Base-by-base conservation (phyloP, 2,888 invertebrate species). In the Hanleya hanleyi region DNA sequence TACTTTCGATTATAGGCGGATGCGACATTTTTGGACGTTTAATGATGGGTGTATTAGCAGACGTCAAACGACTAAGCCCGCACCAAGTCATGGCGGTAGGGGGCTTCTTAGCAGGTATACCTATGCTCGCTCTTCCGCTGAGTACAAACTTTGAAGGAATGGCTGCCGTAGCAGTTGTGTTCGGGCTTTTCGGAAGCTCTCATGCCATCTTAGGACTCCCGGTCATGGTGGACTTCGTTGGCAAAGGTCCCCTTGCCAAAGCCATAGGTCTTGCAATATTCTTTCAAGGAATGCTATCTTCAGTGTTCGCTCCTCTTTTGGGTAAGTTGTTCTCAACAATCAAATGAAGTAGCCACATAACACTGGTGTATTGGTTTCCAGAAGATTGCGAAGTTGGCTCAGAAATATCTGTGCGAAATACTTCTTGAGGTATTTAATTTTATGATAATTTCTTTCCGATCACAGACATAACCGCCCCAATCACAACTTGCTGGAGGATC, bases 201-300 rank as follows among this genome's bases (percentile, higher is more conserved):
- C 57, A 57, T 29, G 29, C 57, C 4, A 57, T 57, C 22, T 32
- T 57, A 22, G 12, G 29, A 29, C 57, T 57, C 2, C 57, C 57
- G 29, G 57, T 57, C 32, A 57, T 57, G 57, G 57, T 57, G 29
- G 57, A 57, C 57, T 57, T 57, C 29, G 57, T 57, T 15, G 57
- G 57, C 15, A 57, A 57, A 32, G 57, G 29, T 4, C 12, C 12
- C 4, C 29, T 57, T 15, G 57, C 57, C 22, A 57, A 4, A 29
- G 57, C 57, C 1, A 32, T 57, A 29, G 57, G 57, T 22, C 22
- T 57, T 22, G 32, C 26, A 29, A 57, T 57, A 15, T 57, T 57
- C 29, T 57, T 57, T 32, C 32, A 26, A 29, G 57, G 57, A 26
- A 57, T 26, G 12, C 29, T 29, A 12, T 29, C 26, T 9, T 22